phyloP scores from a whole-genome alignment of 2,113 vertebrate genomes.

The Elachura formosa region DNA sequence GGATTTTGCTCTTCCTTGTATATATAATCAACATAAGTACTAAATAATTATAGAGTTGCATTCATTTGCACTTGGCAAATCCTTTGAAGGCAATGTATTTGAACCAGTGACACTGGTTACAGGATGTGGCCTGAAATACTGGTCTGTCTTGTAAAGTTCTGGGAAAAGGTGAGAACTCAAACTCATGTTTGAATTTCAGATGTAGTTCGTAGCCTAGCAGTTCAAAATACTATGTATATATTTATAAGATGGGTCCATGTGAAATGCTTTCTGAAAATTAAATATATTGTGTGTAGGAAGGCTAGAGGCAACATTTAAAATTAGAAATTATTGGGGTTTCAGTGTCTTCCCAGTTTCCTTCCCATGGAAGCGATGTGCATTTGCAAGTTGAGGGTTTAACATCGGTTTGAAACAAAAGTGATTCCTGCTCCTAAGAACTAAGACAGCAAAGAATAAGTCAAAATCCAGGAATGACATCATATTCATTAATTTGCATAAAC shows the following conservation, averaged over 20 bases:
- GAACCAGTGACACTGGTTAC: conserved; percentile 58
- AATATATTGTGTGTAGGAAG: not conserved
- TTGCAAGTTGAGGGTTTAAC: not conserved
- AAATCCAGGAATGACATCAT: not conserved
- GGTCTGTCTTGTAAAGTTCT: conserved; percentile 58
- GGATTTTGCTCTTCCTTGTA: conserved; percentile 52
- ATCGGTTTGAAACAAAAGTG: not conserved
- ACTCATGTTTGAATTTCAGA: conserved; percentile 19
- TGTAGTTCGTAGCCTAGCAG: not conserved
- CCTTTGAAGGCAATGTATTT: conserved; percentile 47
- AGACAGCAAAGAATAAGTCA: not conserved
- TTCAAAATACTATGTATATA: not conserved
- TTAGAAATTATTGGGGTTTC: not conserved
- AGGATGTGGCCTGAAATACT: conserved; percentile 58
- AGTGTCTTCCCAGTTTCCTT: not conserved
- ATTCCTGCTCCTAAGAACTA: not conserved
- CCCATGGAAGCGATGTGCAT: not conserved
- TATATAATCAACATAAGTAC: conserved; percentile 56
- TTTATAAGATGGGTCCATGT: not conserved
- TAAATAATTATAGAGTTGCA: conserved; percentile 58
- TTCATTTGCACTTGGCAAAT: conserved; percentile 50
- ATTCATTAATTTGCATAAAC: too few species aligned
- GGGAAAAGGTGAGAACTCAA: conserved; percentile 41
- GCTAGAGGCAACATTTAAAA: not conserved
- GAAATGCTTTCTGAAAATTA: not conserved